These are phyloP conservation scores for Andrena bucephala DNA, from an alignment of 2,888 invertebrate genomes.

Conservation along the genomic window DNA sequence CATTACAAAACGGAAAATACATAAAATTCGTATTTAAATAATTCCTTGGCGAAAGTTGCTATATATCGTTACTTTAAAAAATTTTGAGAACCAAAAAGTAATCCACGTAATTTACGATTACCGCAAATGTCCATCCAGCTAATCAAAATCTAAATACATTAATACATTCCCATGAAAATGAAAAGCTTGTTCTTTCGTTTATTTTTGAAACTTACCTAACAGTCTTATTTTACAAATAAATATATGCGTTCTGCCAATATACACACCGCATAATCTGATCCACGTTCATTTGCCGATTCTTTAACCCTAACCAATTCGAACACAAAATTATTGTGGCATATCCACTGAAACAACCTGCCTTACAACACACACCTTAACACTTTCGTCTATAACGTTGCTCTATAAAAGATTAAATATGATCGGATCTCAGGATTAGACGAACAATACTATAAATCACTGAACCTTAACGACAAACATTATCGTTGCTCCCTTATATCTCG, in stretches of 20 bases:
- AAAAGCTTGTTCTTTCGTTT: not conserved
- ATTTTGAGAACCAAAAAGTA: not conserved
- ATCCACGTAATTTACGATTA: not conserved
- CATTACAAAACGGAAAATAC: not conserved
- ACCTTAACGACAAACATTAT: not conserved
- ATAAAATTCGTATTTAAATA: not conserved
- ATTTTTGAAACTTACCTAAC: slow-evolving; percentile 38
- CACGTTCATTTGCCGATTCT: slow-evolving; percentile 28
- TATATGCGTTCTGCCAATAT: slow-evolving; percentile 24
- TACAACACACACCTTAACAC: slow-evolving; percentile 16
- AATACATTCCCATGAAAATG: not conserved
- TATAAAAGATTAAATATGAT: slow-evolving; percentile 4
- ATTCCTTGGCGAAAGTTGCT: not conserved
- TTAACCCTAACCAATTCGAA: not conserved
- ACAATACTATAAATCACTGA: not conserved
- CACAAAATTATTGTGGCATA: not conserved
- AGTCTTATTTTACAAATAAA: slow-evolving; percentile 26
- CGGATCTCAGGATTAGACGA: not conserved
- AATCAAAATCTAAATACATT: not conserved
- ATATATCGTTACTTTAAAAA: not conserved
- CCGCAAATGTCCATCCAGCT: not conserved
- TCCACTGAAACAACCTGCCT: not conserved
- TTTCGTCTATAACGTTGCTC: not conserved
- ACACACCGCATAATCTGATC: slow-evolving; percentile 23
- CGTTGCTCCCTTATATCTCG: not conserved